A percentile compares a stretch with the other conserved stretches of the same genome.
Evolutionary conservation across 2,113 vertebrate species (phyloP).

Genomic region (Bos indicus): DNA sequence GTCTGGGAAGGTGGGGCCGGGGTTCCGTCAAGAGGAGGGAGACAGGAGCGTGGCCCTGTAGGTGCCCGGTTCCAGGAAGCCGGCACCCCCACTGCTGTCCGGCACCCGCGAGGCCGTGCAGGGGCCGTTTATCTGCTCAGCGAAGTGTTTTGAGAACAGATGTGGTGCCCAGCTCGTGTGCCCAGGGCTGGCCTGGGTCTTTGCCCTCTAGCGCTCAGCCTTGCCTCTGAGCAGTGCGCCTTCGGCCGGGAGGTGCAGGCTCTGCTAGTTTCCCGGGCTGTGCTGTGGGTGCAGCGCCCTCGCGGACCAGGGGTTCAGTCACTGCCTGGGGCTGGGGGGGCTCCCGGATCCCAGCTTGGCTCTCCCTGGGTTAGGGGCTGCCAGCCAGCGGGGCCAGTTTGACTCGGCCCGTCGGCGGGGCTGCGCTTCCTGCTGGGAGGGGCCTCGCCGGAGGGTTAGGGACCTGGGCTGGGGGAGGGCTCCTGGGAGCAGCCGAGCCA

Average conservation of each 20-base stretch:
- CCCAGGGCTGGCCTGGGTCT: background rate
- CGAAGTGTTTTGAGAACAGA: background rate
- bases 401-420: background rate
- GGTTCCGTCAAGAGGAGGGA: background rate
- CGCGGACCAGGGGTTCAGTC: background rate
- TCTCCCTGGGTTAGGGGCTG: background rate
- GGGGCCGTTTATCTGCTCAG: background rate
- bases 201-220: background rate
- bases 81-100: background rate
- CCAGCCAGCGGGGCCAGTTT: constrained; percentile 29
- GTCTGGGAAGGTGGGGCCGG: background rate
- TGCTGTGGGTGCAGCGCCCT: background rate
- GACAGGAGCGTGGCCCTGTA: background rate
- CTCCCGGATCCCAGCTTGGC: background rate
- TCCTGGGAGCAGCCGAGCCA: constrained; percentile 6
- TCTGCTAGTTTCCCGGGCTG: background rate
- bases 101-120: background rate
- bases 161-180: background rate
- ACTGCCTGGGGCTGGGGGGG: background rate
- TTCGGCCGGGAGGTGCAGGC: background rate
- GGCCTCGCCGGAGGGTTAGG: constrained; percentile 46
- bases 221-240: background rate
- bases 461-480: constrained; percentile 20
- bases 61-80: background rate
- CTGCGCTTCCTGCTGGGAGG: constrained; percentile 25